Evolutionary conservation across 1,140 invertebrate genomes (phyloP).

Genomic region (Doryteuthis pealeii): DNA sequence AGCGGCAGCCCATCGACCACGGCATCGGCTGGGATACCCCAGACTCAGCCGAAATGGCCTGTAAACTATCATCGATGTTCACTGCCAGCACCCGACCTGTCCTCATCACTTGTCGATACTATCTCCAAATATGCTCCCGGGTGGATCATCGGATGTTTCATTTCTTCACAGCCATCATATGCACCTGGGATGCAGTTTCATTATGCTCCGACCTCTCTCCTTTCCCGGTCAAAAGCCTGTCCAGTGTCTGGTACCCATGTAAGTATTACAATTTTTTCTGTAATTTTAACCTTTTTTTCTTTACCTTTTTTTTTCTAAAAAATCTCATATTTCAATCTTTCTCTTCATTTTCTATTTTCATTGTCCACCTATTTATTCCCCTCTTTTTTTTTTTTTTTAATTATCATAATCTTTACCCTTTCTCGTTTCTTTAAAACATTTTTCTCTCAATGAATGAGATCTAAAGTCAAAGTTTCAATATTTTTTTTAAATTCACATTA

Average conservation of each 20-base stretch:
- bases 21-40: background rate
- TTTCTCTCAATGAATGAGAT: too few relatives aligned
- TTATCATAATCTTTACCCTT: too few relatives aligned
- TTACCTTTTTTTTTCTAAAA: too few relatives aligned
- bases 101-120: background rate
- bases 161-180: constrained; percentile 31
- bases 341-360: background rate
- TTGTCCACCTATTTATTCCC: background rate
- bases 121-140: constrained; percentile 19
- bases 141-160: constrained; percentile 40
- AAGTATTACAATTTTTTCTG: constrained; percentile 26
- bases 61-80: too few relatives aligned
- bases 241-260: constrained; percentile 38
- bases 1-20: background rate
- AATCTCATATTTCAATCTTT: constrained; percentile 10
- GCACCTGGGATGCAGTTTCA: constrained; percentile 44
- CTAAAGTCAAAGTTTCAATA: too few relatives aligned
- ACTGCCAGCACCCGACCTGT: background rate
- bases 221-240: constrained; percentile 30
- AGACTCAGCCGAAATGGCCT: background rate
- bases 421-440: too few relatives aligned
- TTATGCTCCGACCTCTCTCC: constrained; percentile 34
- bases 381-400: too few relatives aligned
- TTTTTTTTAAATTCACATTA: too few relatives aligned
- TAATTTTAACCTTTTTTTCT: too few relatives aligned